Percentiles rank a stretch among this genome's conserved stretches.
phyloP scores from a whole-genome alignment of 2,888 invertebrate genomes.

The Synanthedon andrenaeformis region DNA sequence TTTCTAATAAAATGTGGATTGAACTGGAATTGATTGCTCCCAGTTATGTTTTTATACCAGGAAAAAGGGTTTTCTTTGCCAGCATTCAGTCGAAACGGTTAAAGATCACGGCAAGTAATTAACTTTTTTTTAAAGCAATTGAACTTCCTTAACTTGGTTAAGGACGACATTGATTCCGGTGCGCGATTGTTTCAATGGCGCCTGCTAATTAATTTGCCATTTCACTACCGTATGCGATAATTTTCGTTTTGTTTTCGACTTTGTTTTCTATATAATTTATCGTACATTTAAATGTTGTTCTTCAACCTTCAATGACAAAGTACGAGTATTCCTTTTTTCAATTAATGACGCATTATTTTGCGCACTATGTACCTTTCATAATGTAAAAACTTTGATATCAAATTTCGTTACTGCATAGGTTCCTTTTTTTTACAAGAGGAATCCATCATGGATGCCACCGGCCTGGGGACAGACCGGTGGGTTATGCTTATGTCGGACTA shows the following conservation, averaged over 20 bases:
- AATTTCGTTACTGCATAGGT: too few species aligned
- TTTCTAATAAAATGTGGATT: background rate
- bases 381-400: too few species aligned
- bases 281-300: background rate
- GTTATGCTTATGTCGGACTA: too few species aligned
- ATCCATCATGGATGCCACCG: too few species aligned
- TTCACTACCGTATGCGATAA: constrained; percentile 17
- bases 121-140: constrained; percentile 21
- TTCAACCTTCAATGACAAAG: background rate
- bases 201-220: constrained; percentile 6
- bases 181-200: constrained; percentile 17
- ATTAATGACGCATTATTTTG: constrained; percentile 10
- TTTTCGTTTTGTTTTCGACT: constrained; percentile 13
- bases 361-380: constrained; percentile 1
- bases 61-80: background rate
- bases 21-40: background rate
- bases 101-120: constrained; percentile 15
- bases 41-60: background rate
- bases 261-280: constrained; percentile 2
- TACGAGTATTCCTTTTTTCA: background rate
- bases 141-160: constrained; percentile 33
- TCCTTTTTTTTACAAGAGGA: too few species aligned
- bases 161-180: constrained; percentile 35
- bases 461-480: too few species aligned
- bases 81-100: background rate